Base-by-base conservation (phyloP, 2,797 vertebrate genomes). In the Cirrhinus molitorella region DNA sequence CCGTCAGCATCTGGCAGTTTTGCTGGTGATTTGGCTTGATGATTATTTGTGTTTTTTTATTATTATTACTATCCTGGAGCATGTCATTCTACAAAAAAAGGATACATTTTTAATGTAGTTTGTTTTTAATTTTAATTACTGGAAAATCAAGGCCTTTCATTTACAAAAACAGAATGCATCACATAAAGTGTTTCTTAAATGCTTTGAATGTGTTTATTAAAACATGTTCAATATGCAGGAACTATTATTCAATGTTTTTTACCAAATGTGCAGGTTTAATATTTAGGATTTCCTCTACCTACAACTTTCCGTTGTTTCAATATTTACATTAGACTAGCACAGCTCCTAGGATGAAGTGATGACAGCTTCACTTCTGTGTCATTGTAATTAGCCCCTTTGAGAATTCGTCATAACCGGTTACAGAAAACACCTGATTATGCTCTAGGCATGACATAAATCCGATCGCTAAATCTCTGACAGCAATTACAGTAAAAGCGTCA, bases 341-440 rank as follows among this genome's bases (percentile, higher is more conserved):
- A 40, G 14, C 23, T 63, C 51, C 68, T 74, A 43, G 65, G 40
- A 65, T 47, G n/a, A 59, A 84, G 79, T 59, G 88, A 89, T 90
- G 90, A 91, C 89, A 94, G 88, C 87, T 70, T 91, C 87, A 86
- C 87, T 84, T 89, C 74, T 79, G 45, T 78, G 74, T 87, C 85
- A 89, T 91, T 90, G 89, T 94, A 95, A 95, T 95, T 93, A 94
- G 91, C 79, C 88, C 94, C 93, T 89, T 80, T 31, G 94, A 94
- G 93, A 92, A 83, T 77, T 88, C 67, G 70, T 90, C 89, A 92
- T 86, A 92, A 90, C 85, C 73, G 37, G 4, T 57, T 55, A 88
- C 49, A 80, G 83, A 91, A 87, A 84, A 88, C 90, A 86, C 92
- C 86, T 91, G 92, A 86, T 90, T 91, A 80, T 86, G 81, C 82